These are phyloP conservation scores for Hippopotamus amphibius DNA, from an alignment of 2,113 vertebrate genomes.

Conservation along the genomic window DNA sequence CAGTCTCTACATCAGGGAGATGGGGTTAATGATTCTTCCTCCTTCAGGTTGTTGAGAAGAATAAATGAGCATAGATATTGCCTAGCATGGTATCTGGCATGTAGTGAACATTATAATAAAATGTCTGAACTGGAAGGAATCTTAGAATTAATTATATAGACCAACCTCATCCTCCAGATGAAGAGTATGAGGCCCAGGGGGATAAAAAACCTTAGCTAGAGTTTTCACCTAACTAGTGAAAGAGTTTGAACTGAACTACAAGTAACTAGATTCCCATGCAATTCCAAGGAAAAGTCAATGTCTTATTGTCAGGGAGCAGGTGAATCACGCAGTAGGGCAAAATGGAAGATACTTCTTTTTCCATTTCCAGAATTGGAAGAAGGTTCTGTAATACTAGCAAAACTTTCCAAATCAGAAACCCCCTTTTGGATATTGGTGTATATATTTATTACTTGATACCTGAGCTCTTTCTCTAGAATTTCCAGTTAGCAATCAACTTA, in stretches of 20 bases:
- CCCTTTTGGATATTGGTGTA: not conserved
- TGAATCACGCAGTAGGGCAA: not conserved
- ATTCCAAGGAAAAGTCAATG: not conserved
- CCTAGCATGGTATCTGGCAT: not conserved
- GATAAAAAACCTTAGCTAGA: not conserved
- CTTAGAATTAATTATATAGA: not conserved
- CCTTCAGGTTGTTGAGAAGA: not conserved
- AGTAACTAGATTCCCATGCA: not conserved
- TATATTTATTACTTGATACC: slow-evolving; percentile 32
- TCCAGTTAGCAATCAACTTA: not conserved
- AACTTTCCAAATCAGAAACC: not conserved
- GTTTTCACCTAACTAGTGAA: not conserved
- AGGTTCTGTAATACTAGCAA: not conserved
- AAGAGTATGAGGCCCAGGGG: not conserved
- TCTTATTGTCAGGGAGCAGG: not conserved
- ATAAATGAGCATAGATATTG: not conserved
- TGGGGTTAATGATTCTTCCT: not conserved
- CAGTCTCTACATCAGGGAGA: not conserved
- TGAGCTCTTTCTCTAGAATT: slow-evolving; percentile 11
- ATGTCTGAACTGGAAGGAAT: not conserved
- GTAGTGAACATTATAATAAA: not conserved
- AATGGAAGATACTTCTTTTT: not conserved
- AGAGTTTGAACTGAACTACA: not conserved
- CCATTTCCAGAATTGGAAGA: not conserved
- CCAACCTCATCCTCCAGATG: not conserved